Percentiles rank a stretch among this genome's conserved stretches.
Conservation (phyloP, 2,797 vertebrate species). For the Phylloscopus collybita region DNA sequence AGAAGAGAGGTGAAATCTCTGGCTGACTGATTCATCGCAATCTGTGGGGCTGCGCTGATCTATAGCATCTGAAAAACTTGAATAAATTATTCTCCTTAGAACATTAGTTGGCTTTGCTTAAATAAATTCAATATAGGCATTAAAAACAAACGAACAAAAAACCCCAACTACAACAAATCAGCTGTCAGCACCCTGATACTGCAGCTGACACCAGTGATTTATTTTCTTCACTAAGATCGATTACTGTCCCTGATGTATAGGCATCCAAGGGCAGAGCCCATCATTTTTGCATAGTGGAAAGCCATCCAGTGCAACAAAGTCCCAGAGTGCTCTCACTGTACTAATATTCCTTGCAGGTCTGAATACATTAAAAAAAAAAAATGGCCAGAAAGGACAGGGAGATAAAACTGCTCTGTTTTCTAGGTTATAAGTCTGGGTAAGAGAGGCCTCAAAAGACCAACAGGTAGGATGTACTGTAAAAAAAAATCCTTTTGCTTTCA, state of each 20-base stretch:
- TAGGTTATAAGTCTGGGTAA: background rate
- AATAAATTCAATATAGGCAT: background rate
- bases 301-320: background rate
- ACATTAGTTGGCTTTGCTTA: background rate
- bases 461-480: background rate
- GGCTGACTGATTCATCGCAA: background rate
- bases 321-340: background rate
- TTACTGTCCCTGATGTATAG: slow-evolving; percentile 31
- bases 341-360: background rate
- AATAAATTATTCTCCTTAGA: background rate
- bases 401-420: background rate
- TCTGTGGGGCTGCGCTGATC: background rate
- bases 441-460: background rate
- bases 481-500: background rate
- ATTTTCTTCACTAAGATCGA: slow-evolving; percentile 49
- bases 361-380: background rate
- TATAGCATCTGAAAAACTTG: background rate
- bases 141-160: background rate
- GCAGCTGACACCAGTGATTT: slow-evolving; percentile 39
- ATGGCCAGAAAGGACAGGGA: background rate
- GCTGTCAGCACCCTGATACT: slow-evolving; percentile 3
- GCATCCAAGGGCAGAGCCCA: slow-evolving; percentile 39
- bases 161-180: background rate
- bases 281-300: slow-evolving; percentile 21
- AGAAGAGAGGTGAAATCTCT: background rate